Evolutionary conservation across 2,888 invertebrate genomes (phyloP).

Genomic region (Ormyrus nitidulus): DNA sequence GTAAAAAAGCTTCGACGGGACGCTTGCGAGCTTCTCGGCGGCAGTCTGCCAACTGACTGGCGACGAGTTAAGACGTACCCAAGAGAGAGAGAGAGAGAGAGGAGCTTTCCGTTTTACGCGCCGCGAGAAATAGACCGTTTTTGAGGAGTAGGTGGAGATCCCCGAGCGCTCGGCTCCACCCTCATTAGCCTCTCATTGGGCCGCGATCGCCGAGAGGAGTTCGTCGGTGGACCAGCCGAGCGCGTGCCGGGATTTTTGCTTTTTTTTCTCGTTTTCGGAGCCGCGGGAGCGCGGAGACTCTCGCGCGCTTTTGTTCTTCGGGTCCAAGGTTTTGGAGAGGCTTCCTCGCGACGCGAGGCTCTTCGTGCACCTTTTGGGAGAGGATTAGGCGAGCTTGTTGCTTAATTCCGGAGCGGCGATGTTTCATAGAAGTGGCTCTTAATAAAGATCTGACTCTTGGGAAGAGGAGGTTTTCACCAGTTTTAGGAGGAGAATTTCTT

Average conservation of each 20-base stretch:
- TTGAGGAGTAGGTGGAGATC: slow-evolving; percentile 74
- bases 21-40: slow-evolving; percentile 1
- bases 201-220: slow-evolving; percentile 11
- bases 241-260: not conserved
- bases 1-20: too few relatives aligned
- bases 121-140: slow-evolving; percentile 70
- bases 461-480: too few relatives aligned
- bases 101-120: too few relatives aligned
- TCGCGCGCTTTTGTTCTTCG: slow-evolving; percentile 6
- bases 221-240: slow-evolving; percentile 1
- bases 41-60: slow-evolving; percentile 74
- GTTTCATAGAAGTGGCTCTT: too few relatives aligned
- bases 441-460: too few relatives aligned
- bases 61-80: slow-evolving; percentile 71
- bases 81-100: slow-evolving; percentile 4
- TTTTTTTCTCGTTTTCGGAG: not conserved
- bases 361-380: too few relatives aligned
- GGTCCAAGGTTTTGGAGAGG: not conserved
- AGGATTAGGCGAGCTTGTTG: too few relatives aligned
- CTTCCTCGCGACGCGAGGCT: not conserved
- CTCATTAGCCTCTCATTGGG: slow-evolving; percentile 73
- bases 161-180: slow-evolving; percentile 70
- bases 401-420: too few relatives aligned
- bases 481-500: too few relatives aligned
- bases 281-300: not conserved